These are phyloP conservation scores for Acropora yongei DNA, from an alignment of 64 coral and sea anemone species.

Conservation along the genomic window DNA sequence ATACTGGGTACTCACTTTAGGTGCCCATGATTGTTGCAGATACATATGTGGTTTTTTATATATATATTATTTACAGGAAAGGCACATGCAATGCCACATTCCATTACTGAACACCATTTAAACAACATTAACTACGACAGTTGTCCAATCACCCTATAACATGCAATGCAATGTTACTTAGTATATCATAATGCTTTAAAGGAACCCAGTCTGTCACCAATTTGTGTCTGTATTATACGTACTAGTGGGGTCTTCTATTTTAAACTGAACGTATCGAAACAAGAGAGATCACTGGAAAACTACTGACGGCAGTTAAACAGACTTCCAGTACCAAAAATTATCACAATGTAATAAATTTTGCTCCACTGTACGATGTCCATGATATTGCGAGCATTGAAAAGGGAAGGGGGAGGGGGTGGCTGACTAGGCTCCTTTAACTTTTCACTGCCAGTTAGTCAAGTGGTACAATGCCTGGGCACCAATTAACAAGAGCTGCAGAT, in stretches of 20 bases:
- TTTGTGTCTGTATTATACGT: not conserved
- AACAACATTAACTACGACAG: not conserved
- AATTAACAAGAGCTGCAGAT: slow-evolving; percentile 26
- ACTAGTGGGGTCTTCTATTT: not conserved
- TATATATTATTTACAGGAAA: not conserved
- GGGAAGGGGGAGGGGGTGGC: not conserved
- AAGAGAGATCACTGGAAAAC: not conserved
- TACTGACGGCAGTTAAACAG: not conserved
- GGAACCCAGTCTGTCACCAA: not conserved
- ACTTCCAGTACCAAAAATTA: not conserved
- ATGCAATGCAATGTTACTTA: not conserved
- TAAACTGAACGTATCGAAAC: not conserved
- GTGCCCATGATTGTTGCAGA: not conserved
- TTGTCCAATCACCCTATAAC: not conserved
- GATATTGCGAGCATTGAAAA: slow-evolving; percentile 1
- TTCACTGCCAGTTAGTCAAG: slow-evolving; percentile 28
- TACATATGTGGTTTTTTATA: slow-evolving; percentile 2
- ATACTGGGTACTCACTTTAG: not conserved
- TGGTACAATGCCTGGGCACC: slow-evolving; percentile 19
- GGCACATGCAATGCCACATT: too few species aligned
- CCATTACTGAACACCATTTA: not conserved
- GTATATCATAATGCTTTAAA: not conserved
- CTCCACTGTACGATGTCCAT: slow-evolving; percentile 11
- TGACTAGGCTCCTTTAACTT: not conserved
- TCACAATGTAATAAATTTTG: slow-evolving; percentile 3